These are phyloP conservation scores for Arctocebus calabarensis DNA, from an alignment of 2,797 vertebrate species.

Conservation along the genomic window DNA sequence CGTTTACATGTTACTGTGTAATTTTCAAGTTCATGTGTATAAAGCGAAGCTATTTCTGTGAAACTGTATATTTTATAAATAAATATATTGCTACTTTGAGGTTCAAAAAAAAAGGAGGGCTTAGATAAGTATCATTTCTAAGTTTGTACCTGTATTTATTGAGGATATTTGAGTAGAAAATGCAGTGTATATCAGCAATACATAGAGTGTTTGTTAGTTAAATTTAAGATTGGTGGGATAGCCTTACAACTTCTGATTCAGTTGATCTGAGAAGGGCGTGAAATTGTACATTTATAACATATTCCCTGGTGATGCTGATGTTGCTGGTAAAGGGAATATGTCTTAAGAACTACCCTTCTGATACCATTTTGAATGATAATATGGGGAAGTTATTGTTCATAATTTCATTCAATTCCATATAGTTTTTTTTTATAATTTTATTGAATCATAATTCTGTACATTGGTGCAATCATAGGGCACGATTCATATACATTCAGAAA, in stretches of 20 bases:
- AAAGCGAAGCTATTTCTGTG: constrained; percentile 95
- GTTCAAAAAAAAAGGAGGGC: background rate
- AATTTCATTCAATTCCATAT: background rate
- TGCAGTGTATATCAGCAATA: background rate
- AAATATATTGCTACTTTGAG: constrained; percentile 93
- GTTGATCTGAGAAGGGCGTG: background rate
- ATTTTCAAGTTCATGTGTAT: constrained; percentile 85
- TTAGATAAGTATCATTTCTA: background rate
- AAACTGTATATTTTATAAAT: constrained; percentile 95
- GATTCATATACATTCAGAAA: too few species aligned
- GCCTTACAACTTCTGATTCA: background rate
- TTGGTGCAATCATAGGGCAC: too few species aligned
- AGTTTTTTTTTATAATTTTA: too few species aligned
- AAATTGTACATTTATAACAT: background rate
- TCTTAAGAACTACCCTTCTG: background rate
- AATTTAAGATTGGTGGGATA: background rate
- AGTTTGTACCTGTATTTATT: background rate
- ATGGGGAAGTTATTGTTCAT: background rate
- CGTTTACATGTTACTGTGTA: constrained; percentile 86
- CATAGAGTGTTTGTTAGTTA: background rate
- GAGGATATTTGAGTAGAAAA: background rate
- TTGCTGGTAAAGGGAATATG: background rate
- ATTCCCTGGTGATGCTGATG: background rate
- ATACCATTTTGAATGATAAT: background rate
- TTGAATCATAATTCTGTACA: too few species aligned